Conservation (phyloP, 2,888 invertebrate genomes). For the Lumbricus terrestris region DNA sequence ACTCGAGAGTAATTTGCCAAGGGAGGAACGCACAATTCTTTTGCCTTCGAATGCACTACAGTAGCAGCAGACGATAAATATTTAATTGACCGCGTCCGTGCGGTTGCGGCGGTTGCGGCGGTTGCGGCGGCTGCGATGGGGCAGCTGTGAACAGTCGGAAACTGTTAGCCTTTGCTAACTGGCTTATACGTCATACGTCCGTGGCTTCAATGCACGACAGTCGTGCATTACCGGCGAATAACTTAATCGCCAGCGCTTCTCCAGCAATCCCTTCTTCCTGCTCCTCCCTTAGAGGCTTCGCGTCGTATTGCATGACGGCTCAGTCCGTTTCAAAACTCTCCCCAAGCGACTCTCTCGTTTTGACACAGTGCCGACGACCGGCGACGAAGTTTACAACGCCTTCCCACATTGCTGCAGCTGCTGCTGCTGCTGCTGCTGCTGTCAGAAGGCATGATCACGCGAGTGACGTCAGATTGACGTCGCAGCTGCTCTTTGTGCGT, state of each 20-base stretch:
- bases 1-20: background rate
- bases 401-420: too few species aligned
- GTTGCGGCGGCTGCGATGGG: too few species aligned
- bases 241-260: background rate
- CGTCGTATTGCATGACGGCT: background rate
- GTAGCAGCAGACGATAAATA: background rate
- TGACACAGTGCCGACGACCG: background rate
- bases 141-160: background rate
- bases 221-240: background rate
- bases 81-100: constrained; percentile 3
- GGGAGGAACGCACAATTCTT: background rate
- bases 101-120: background rate
- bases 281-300: background rate
- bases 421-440: too few species aligned
- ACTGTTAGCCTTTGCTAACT: background rate
- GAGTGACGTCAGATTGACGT: background rate
- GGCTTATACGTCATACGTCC: constrained; percentile 3
- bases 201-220: background rate
- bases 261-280: background rate
- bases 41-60: background rate
- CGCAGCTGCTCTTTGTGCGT: background rate
- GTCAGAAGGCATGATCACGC: background rate
- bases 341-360: background rate
- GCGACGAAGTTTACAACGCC: background rate
- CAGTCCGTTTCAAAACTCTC: background rate